Evolutionary conservation across 2,113 vertebrate genomes (phyloP).

Genomic region (Cololabis saira): DNA sequence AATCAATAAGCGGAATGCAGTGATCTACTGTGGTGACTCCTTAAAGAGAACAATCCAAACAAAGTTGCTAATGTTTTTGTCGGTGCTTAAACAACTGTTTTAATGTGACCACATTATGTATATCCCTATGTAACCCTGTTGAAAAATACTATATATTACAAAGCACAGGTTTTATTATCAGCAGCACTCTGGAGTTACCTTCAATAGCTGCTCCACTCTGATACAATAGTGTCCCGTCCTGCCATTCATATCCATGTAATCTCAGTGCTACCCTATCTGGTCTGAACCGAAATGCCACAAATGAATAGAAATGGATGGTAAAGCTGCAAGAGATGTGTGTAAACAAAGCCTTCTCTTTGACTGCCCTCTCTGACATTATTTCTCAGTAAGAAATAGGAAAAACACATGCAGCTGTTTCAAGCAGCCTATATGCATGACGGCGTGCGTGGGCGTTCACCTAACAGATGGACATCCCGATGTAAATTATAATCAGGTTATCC

Average conservation of each 20-base stretch:
- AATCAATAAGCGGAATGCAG: too few relatives aligned
- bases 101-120: too few relatives aligned
- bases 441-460: slow-evolving; percentile 57
- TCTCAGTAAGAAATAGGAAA: slow-evolving; percentile 28
- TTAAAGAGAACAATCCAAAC: too few relatives aligned
- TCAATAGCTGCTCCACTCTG: not conserved
- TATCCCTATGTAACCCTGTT: too few relatives aligned
- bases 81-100: too few relatives aligned
- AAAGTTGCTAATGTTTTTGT: too few relatives aligned
- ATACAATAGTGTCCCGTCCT: not conserved
- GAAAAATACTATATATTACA: too few relatives aligned
- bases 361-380: slow-evolving; percentile 26
- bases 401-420: slow-evolving; percentile 19
- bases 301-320: slow-evolving; percentile 37
- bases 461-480: slow-evolving; percentile 73
- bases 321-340: slow-evolving; percentile 21
- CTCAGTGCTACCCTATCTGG: slow-evolving; percentile 26
- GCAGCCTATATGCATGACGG: slow-evolving; percentile 33
- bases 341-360: slow-evolving; percentile 38
- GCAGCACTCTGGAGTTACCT: not conserved
- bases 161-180: not conserved
- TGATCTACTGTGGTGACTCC: too few relatives aligned
- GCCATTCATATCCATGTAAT: slow-evolving; percentile 19
- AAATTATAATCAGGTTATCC: slow-evolving; percentile 75
- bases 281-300: slow-evolving; percentile 23